Conservation (phyloP, 2,113 vertebrate species). For the Panthera uncia region DNA sequence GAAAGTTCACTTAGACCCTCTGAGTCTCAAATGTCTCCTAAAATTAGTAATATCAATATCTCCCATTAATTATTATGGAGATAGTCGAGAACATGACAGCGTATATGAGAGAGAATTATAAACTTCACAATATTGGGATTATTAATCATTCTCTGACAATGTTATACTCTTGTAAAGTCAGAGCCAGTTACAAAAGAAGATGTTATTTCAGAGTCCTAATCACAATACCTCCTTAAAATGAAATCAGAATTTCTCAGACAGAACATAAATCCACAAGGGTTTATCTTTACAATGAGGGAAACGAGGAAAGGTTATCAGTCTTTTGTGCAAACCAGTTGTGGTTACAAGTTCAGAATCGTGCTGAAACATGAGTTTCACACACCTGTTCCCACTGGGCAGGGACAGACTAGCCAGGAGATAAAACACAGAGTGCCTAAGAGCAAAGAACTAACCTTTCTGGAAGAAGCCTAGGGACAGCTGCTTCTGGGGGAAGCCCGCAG, state of each 20-base stretch:
- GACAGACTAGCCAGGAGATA: background rate
- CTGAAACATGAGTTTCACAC: background rate
- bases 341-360: background rate
- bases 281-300: constrained; percentile 33
- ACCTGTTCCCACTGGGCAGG: background rate
- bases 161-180: background rate
- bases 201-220: background rate
- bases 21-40: background rate
- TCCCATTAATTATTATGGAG: background rate
- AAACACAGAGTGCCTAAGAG: background rate
- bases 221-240: background rate
- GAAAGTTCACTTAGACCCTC: background rate
- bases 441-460: background rate
- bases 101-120: background rate
- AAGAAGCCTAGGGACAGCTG: background rate
- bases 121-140: background rate
- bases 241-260: constrained; percentile 16
- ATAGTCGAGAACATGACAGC: background rate
- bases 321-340: constrained; percentile 6
- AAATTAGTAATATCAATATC: background rate
- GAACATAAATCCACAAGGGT: background rate
- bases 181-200: background rate
- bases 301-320: background rate
- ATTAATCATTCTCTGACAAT: background rate
- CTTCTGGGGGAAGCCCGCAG: background rate